Base-by-base conservation (phyloP, 2,797 vertebrate genomes). In the Podargus strigoides region DNA sequence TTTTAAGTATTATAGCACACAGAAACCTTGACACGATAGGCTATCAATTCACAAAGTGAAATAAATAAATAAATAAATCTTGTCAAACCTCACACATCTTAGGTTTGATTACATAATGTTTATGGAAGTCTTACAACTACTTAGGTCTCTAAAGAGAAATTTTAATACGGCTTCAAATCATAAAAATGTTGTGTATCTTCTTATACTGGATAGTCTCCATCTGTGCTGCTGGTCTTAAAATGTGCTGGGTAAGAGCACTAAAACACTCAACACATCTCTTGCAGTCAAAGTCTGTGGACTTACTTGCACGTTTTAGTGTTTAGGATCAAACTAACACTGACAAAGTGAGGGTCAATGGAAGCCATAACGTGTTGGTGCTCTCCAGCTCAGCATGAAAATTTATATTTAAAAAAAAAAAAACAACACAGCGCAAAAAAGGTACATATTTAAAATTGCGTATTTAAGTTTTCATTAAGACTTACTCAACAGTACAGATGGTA, bases 181-280 rank as follows among this genome's bases (percentile, higher is more conserved):
- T 76, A 83, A 93, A 95, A 95, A 39, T 28, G 55, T 56, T 86
- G 28, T 60, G 49, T 82, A 90, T 84, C 87, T 96, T 85, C 94
- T 52, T 70, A 85, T 66, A 87, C 49, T 84, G 90, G 86, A 88
- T 47, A 52, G 89, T 74, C 70, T 92, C 93, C 97, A 97, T 93
- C 75, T 97, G 96, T 64, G 68, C 90, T 91, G 89, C 85, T 59
- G 76, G 73, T 96, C 90, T 97, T 93, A 91, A 96, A 97, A 96
- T 7, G 55, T 92, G 91, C 88, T 90, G 78, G 52, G 46, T 85
- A 86, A 72, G 36, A 94, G 62, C 70, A 95, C 82, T 96, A 95
- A 97, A 97, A 95, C 81, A 85, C 85, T 97, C 89, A 96, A 83
- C 93, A 94, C 75, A 86, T 93, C 87, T 93, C 89, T 87, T 83